Base-by-base conservation (phyloP, 2,888 invertebrate genomes). In the Pandemis corylana region DNA sequence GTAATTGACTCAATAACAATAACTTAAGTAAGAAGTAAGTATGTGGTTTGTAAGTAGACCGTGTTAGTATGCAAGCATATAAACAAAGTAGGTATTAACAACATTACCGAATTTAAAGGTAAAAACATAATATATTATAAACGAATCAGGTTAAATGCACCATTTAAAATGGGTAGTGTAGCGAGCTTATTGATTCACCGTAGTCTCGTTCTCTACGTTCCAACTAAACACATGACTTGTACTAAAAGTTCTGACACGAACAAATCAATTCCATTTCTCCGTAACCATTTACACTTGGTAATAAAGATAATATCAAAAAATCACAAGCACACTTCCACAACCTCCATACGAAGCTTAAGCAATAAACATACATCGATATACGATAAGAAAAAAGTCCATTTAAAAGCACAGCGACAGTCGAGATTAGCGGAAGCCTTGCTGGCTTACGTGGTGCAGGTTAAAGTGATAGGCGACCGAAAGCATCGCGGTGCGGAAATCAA, bases 391-490 rank as follows among this genome's bases (percentile, higher is more conserved):
- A 79, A 77, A 78, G 76, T 85, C 75, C 81, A 82, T 76, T 78
- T 79, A 67, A 67, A 82, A 84, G 83, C 84, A 82, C 81, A 77
- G 80, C 73, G 76, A 71, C 72, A 72, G 77, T 78, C 44, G 15
- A 64, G n/a, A 15, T 89, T 82, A 94, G 85, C 87, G 87, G 66
- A 90, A 90, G 82, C 94, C 92, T 80, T 78, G 87, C 13, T 88
- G 89, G 78, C 78, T 78, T 41, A 91, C 77, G 75, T 94, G 94
- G 87, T 95, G 94, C 85, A 94, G 53, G 78, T 91, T 94, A 75
- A 88, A 84, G 85, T 93, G 83, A 80, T 94, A 95, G 76, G 94
- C 92, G 78, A 92, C 66, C 56, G 90, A 78, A 84, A 86, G 81
- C 83, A 91, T 71, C 80, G 86, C 89, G 81, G 89, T 91, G 93